phyloP scores from a whole-genome alignment of 2,797 vertebrate species.

The Gymnoscopelus microlampas region DNA sequence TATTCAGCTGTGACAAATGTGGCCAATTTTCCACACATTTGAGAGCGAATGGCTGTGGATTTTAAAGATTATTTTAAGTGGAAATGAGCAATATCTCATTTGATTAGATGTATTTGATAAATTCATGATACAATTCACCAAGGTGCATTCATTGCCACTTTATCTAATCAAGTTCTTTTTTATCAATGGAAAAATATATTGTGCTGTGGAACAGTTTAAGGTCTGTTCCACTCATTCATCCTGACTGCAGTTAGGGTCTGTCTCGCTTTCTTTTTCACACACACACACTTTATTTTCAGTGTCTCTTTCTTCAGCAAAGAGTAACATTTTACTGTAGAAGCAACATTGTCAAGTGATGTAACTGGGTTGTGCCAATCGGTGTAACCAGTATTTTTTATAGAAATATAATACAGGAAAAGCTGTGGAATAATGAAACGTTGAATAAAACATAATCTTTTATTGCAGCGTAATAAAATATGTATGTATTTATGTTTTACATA shows the following conservation, averaged over 20 bases:
- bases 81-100: slow-evolving; percentile 13
- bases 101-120: too few species aligned
- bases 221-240: not conserved
- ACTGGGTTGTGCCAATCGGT: too few species aligned
- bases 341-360: too few species aligned
- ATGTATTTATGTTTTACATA: too few species aligned
- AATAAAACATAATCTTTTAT: too few species aligned
- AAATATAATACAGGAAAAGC: too few species aligned
- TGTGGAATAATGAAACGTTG: too few species aligned
- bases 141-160: slow-evolving; percentile 29
- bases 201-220: not conserved
- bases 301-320: not conserved
- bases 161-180: slow-evolving; percentile 35
- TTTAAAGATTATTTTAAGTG: slow-evolving; percentile 6
- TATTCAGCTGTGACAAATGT: not conserved
- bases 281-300: not conserved
- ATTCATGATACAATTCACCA: too few species aligned
- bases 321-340: too few species aligned
- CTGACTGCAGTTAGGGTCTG: slow-evolving; percentile 7
- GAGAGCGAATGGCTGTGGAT: slow-evolving; percentile 3
- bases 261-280: not conserved
- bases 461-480: too few species aligned
- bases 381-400: too few species aligned
- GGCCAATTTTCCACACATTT: not conserved
- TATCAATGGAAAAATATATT: slow-evolving; percentile 22